Evolutionary conservation across 2,888 invertebrate species (phyloP), one percentile per base, ranked within the genome.

Genomic region (Epinotia bilunana): DNA sequence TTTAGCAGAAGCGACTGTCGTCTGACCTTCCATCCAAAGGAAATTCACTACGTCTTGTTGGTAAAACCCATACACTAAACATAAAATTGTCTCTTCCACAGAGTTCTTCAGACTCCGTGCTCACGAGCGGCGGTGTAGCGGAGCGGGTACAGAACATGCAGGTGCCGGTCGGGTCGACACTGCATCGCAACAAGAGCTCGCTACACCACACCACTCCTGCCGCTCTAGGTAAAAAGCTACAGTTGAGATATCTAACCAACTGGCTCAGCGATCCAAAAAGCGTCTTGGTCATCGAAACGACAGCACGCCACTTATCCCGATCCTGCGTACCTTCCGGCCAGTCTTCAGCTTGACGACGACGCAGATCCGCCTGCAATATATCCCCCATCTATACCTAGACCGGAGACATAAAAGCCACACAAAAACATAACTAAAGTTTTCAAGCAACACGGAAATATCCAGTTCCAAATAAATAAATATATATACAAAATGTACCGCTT

Each of bases 81-180:
- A 11, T 39, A 53, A 49, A 46, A 63, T 74, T 76, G 57, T 78
- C 11, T 63, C 83, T 79, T 76, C 90, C 90, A 5, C 90, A 95
- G 95, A 95, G 95, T 86, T 93, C 95, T 76, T 95, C 95, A 63
- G 96, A 96, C 83, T 95, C 95, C 0, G 91, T 95, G 74, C 91
- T 95, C 78, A 93, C 93, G 62, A 90, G 87, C 13, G 86, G 90
- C 12, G 86, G 90, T 6, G 91, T 91, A 68, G 90, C 88, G 84
- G 93, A 88, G 81, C 95, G 91, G 88, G 95, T 93, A 95, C 96
- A 78, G 96, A 97, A 87, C 96, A 96, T 88, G 33, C 90, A 90
- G 77, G 85, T 84, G 0, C 86, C 88, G 74, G 87, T 85, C 68
- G 82, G 85, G 3, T 79, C 86, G 71, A 91, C 93, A 12, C 83